phyloP scores from a whole-genome alignment of 64 coral and sea anemone genomes.

The Orbicella faveolata region DNA sequence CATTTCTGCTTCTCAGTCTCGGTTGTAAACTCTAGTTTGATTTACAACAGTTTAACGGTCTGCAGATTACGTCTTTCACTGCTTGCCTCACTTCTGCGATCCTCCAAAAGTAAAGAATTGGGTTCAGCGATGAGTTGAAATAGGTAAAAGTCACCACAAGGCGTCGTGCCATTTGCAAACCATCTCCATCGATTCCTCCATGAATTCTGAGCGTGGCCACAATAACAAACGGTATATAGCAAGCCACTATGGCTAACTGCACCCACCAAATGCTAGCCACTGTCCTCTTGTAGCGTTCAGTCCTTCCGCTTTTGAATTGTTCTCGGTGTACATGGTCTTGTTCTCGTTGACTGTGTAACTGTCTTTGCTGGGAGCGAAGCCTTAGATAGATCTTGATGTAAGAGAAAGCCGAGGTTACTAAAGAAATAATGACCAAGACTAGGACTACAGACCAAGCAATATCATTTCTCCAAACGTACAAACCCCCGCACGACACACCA shows the following conservation, averaged over 20 bases:
- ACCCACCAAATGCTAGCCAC: background rate
- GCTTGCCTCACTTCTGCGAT: conserved; percentile 1
- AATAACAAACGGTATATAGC: background rate
- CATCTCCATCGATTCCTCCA: background rate
- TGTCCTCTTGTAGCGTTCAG: background rate
- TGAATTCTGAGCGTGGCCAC: background rate
- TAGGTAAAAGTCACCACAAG: background rate
- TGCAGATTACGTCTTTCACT: background rate
- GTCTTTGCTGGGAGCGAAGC: background rate
- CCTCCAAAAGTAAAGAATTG: background rate
- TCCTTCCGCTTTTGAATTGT: background rate
- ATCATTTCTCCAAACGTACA: background rate
- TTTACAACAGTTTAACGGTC: background rate
- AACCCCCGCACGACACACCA: background rate
- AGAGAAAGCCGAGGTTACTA: background rate
- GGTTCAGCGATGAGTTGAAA: background rate
- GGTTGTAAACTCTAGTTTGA: background rate
- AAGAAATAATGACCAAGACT: background rate
- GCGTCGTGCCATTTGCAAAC: background rate
- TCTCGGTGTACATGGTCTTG: background rate
- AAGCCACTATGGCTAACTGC: background rate
- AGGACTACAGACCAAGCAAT: background rate
- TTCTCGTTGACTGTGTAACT: background rate
- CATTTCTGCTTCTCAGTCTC: too few species aligned
- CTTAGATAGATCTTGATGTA: background rate